Base-by-base conservation (phyloP, 2,797 vertebrate genomes). In the Arrhamphus sclerolepis region DNA sequence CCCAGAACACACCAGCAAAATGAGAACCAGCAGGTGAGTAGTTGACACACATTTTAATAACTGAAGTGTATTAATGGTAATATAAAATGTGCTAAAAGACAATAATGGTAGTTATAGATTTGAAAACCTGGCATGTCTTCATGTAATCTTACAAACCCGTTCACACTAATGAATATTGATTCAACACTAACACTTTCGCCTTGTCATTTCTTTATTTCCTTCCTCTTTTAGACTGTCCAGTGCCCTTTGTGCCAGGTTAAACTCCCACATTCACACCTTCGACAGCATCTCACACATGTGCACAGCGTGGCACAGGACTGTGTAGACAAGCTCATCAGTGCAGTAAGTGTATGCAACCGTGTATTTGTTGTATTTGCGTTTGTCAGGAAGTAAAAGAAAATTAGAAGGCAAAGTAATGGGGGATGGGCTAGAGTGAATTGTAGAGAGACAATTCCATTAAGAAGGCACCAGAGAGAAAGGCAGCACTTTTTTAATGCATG, bases 251-350 rank as follows among this genome's bases (percentile, higher is more conserved):
- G 97, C 92, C 97, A 98, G 90, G 95, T 88, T 70, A 84, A 77
- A 75, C 73, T 93, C 73, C 61, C 77, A 48, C 76, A 86, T 75
- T 88, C 91, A 78, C 94, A 97, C 76, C 90, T 98, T 65, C 94
- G 95, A 87, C 85, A 95, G 70, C 95, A 97, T 88, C 96, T 99
- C 88, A 96, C 96, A 61, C 96, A 98, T 70, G 93, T 98, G 82
- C 97, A 99, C 93, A 98, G 86, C 44, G 97, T 99, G 87, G 95
- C 97, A 0, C 95, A 96, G 0, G 97, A 99, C 92, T 99, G 97
- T 1, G 96, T 98, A 0, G 96, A 99, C 82, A 98, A 98, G 57
- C 96, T 99, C 91, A 97, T 99, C 78, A 92, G 95, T 89, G 91
- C 94, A 86, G 97, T 99, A 87, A 94, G 96, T 86, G 70, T 70